Conservation (phyloP, 2,797 vertebrate species). For the Odontamblyopus lacepedii region DNA sequence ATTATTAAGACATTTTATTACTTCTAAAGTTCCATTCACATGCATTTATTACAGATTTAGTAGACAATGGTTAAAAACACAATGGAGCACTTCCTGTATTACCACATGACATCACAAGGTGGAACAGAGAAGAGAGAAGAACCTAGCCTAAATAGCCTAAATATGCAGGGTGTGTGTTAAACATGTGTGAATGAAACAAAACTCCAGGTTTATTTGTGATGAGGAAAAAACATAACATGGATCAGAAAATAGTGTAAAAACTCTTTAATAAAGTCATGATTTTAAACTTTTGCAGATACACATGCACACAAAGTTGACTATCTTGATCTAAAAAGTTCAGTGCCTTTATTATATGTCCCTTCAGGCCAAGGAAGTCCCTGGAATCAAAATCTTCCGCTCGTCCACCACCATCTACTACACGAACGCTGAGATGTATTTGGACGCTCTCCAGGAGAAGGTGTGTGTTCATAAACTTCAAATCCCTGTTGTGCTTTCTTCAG, state of each 20-base stretch:
- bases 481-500: conserved; percentile 16
- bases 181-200: no score
- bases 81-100: no score
- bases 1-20: neutral
- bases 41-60: no score
- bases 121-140: no score
- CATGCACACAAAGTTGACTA: neutral
- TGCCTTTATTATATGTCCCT: conserved; percentile 20
- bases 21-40: no score
- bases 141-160: no score
- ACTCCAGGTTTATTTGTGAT: no score
- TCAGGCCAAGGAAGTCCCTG: conserved; percentile 78
- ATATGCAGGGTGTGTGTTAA: no score
- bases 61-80: no score
- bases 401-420: conserved; percentile 88
- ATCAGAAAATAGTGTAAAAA: no score
- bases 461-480: conserved; percentile 27
- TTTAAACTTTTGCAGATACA: neutral
- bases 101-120: no score
- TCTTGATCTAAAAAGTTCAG: neutral
- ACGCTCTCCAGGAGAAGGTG: conserved; percentile 87
- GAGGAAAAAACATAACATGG: no score
- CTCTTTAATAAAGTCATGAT: neutral
- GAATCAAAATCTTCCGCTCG: conserved; percentile 91
- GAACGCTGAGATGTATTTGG: conserved; percentile 87